Evolutionary conservation across 1,140 invertebrate genomes (phyloP).

Genomic region (Babylonia areolata): DNA sequence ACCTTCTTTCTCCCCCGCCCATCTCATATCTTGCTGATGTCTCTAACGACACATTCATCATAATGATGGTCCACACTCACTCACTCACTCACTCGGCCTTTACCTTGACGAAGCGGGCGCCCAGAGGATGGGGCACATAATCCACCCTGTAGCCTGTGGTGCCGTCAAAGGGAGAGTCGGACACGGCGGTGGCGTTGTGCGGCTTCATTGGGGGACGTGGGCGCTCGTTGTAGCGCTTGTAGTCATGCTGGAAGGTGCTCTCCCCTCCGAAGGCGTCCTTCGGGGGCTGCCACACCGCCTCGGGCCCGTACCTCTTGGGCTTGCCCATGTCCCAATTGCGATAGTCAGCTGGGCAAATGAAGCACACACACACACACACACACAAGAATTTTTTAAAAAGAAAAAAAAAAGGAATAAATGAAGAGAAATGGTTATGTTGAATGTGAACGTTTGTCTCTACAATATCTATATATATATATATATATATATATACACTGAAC

Average conservation of each 20-base stretch:
- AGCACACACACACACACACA: not conserved
- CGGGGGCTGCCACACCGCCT: slow-evolving; percentile 67
- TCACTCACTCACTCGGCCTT: not conserved
- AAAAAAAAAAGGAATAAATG: no score
- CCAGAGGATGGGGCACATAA: slow-evolving; percentile 72
- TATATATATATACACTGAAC: no score
- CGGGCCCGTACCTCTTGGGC: slow-evolving; percentile 52
- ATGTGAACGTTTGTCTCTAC: no score
- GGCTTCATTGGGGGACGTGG: slow-evolving; percentile 69
- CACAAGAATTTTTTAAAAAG: no score
- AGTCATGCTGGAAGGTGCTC: slow-evolving; percentile 72
- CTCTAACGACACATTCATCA: no score
- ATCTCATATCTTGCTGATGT: no score
- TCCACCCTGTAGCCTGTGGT: slow-evolving; percentile 72
- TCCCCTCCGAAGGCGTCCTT: slow-evolving; percentile 69
- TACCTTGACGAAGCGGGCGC: slow-evolving; percentile 50
- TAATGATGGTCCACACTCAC: no score
- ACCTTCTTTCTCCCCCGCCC: no score
- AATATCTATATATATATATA: not conserved
- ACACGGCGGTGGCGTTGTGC: slow-evolving; percentile 61
- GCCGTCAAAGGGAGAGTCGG: slow-evolving; percentile 73
- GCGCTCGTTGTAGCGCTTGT: slow-evolving; percentile 61
- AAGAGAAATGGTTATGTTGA: no score
- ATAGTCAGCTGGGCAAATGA: slow-evolving; percentile 70
- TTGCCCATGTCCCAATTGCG: slow-evolving; percentile 70